Percentiles rank a stretch among this genome's conserved stretches.
phyloP scores from a whole-genome alignment of 1,140 invertebrate species.

The Plutomurus gul region DNA sequence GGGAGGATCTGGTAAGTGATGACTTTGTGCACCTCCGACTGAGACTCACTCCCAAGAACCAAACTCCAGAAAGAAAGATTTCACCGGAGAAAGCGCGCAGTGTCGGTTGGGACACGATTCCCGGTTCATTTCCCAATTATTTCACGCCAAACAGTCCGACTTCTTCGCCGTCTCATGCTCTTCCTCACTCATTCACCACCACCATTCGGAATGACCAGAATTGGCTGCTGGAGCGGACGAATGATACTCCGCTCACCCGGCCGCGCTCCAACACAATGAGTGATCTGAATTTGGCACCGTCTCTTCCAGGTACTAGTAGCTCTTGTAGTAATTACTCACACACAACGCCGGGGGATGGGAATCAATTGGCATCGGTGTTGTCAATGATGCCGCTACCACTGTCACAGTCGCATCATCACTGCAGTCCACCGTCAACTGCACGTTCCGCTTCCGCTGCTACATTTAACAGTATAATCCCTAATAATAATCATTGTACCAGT shows the following conservation, averaged over 20 bases:
- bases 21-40: slow-evolving; percentile 39
- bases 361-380: not conserved
- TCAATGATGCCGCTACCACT: not conserved
- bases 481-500: not conserved
- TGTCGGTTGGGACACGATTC: slow-evolving; percentile 15
- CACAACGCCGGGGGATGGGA: not conserved
- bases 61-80: slow-evolving; percentile 14
- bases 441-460: not conserved
- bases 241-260: not conserved
- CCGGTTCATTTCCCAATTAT: slow-evolving; percentile 42
- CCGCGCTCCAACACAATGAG: slow-evolving; percentile 48
- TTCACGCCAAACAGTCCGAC: slow-evolving; percentile 5
- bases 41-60: not conserved
- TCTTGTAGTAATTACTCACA: slow-evolving; percentile 8
- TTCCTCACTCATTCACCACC: not conserved
- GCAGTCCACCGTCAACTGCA: not conserved
- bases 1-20: not conserved
- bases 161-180: not conserved
- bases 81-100: slow-evolving; percentile 41
- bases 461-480: not conserved
- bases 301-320: not conserved
- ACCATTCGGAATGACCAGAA: slow-evolving; percentile 33
- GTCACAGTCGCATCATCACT: not conserved
- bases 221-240: slow-evolving; percentile 30
- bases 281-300: slow-evolving; percentile 38